Evolutionary conservation across 2,113 vertebrate species (phyloP).

Genomic region (Indri indri): DNA sequence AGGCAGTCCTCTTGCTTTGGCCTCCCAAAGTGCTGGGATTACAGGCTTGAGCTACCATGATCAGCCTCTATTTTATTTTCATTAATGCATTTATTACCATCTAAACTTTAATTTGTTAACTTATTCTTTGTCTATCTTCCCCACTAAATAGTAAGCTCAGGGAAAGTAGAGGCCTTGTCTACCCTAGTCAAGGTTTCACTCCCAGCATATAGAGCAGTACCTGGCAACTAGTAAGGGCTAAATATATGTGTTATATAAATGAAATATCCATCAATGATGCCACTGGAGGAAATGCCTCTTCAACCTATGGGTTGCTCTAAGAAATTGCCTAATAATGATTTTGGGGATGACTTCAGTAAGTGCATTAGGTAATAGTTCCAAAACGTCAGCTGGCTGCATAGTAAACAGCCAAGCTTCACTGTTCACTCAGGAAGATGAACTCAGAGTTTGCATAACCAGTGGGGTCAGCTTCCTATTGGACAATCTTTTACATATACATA

Average conservation of each 20-base stretch:
- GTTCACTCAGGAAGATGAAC: constrained; percentile 43
- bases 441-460: constrained; percentile 10
- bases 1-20: no score
- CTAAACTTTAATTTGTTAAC: background rate
- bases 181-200: background rate
- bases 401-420: constrained; percentile 21
- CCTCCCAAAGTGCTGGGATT: no score
- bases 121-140: background rate
- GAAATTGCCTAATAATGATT: constrained; percentile 56
- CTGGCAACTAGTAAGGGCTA: background rate
- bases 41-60: no score
- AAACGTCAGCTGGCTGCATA: background rate
- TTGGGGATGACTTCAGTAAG: constrained; percentile 72
- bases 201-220: background rate
- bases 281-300: constrained; percentile 51
- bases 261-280: constrained; percentile 47
- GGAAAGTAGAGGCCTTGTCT: background rate
- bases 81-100: background rate
- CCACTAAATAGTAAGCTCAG: background rate
- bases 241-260: constrained; percentile 15
- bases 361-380: constrained; percentile 60
- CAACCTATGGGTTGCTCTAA: constrained; percentile 17
- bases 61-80: background rate
- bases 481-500: background rate
- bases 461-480: background rate